A percentile compares a stretch with the other conserved stretches of the same genome.
Conservation (phyloP, 2,113 vertebrate species). For the Antigone vipio region DNA sequence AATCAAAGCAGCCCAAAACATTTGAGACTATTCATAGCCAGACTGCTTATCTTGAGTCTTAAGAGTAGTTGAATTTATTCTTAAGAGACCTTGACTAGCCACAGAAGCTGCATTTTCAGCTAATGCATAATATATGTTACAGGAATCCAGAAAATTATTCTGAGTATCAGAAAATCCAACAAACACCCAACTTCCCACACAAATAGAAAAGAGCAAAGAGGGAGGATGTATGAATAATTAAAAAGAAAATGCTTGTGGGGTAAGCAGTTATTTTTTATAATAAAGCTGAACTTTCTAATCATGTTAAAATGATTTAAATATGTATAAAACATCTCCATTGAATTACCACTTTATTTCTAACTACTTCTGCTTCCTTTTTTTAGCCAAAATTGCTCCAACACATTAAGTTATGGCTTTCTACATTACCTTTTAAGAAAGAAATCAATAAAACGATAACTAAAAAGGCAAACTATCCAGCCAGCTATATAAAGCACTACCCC, state of each 20-base stretch:
- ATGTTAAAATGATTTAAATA: constrained; percentile 37
- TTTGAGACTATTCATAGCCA: neutral
- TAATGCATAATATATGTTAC: constrained; percentile 50
- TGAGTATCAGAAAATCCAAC: constrained; percentile 34
- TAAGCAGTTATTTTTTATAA: constrained; percentile 40
- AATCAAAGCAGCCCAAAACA: neutral
- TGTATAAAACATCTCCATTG: neutral
- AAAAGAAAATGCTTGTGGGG: constrained; percentile 35
- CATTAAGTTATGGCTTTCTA: constrained; percentile 7
- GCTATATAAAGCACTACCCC: constrained; percentile 8
- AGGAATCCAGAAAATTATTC: constrained; percentile 46
- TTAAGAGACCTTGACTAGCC: neutral
- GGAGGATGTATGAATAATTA: constrained; percentile 53
- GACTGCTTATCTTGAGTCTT: neutral
- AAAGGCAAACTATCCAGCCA: constrained; percentile 27
- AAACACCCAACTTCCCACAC: constrained; percentile 29
- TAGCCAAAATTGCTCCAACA: neutral
- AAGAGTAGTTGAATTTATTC: neutral
- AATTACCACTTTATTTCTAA: constrained; percentile 30
- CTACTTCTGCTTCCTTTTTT: neutral
- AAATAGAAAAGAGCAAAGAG: constrained; percentile 9
- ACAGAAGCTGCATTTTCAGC: constrained; percentile 18
- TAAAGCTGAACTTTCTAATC: constrained; percentile 29
- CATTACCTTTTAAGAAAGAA: constrained; percentile 10
- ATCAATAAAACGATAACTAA: constrained; percentile 55